A percentile compares a stretch with the other conserved stretches of the same genome.
phyloP scores from a whole-genome alignment of 2,888 invertebrate genomes.

The Cremastinae sp. region DNA sequence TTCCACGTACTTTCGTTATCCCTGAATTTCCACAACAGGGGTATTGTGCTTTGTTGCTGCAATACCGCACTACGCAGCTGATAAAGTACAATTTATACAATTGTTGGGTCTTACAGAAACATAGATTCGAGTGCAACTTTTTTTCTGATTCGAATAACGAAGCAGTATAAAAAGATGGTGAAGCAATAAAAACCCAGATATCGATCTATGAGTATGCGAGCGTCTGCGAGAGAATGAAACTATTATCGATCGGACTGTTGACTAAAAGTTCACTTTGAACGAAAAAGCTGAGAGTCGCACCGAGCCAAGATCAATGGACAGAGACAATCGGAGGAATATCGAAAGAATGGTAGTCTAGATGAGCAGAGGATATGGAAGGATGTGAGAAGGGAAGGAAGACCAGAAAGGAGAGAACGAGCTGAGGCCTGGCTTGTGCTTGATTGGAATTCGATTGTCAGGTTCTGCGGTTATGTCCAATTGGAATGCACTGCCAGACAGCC shows the following conservation, averaged over 20 bases:
- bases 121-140: background rate
- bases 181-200: constrained; percentile 5
- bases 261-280: background rate
- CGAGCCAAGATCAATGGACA: constrained; percentile 20
- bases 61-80: background rate
- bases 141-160: background rate
- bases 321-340: constrained; percentile 24
- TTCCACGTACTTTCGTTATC: constrained; percentile 10
- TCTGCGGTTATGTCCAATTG: constrained; percentile 74
- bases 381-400: constrained; percentile 21
- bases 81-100: constrained; percentile 3
- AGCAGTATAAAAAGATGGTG: background rate
- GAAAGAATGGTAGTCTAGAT: constrained; percentile 26
- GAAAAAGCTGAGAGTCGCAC: constrained; percentile 23
- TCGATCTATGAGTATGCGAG: background rate
- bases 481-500: constrained; percentile 70
- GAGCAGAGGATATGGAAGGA: constrained; percentile 26
- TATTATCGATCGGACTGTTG: background rate
- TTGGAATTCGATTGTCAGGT: constrained; percentile 76
- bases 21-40: background rate
- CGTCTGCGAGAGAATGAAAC: constrained; percentile 1
- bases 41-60: constrained; percentile 27
- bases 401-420: constrained; percentile 40
- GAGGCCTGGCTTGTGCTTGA: constrained; percentile 65
- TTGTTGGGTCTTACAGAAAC: background rate